Evolutionary conservation across 2,113 vertebrate genomes (phyloP), one percentile per base, ranked within the genome.

Genomic region (Aepyceros melampus): DNA sequence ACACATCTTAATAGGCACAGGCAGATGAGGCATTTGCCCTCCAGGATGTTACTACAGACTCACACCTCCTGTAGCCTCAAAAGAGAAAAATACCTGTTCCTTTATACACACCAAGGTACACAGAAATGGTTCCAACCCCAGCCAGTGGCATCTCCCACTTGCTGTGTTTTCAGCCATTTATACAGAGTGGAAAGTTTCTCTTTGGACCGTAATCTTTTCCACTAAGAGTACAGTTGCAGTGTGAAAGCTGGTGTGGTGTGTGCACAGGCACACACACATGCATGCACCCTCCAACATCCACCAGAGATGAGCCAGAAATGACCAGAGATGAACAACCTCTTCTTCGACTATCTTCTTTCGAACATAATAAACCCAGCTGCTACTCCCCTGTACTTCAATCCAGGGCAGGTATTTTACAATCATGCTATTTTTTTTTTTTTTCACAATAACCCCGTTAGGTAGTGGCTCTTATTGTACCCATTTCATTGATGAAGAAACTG

Each of bases 401-500:
- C 36, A 21, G 51, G 27, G 62, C 49, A 81, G 56, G 29, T 62
- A 49, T 94, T 89, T 94, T 76, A 95, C 13, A 90, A 33, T 43
- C 27, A 43, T 40, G 36, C 96, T 17, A 43, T 19, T 82, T n/a
- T 91, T 92, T 95, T 53, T 19, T 19, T 74, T 49, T 95, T 62
- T 23, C 74, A 58, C 17, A 89, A 51, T 83, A 87, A 95, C 3
- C 13, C 31, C 7, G 31, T 6, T 45, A 96, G 45, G 55, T 84
- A 81, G 10, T 47, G 51, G 64, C 15, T 89, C 27, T 60, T 94
- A 29, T 15, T 55, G 49, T 31, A 67, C 83, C 36, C 49, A 83
- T 62, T 95, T 96, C 87, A 84, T 33, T 92, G 84, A 94, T 45
- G 56, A 92, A 90, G 84, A 93, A 86, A 97, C 83, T 91, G 88